Evolutionary conservation across 1,140 invertebrate genomes (phyloP).

Genomic region (Tenebrio molitor): DNA sequence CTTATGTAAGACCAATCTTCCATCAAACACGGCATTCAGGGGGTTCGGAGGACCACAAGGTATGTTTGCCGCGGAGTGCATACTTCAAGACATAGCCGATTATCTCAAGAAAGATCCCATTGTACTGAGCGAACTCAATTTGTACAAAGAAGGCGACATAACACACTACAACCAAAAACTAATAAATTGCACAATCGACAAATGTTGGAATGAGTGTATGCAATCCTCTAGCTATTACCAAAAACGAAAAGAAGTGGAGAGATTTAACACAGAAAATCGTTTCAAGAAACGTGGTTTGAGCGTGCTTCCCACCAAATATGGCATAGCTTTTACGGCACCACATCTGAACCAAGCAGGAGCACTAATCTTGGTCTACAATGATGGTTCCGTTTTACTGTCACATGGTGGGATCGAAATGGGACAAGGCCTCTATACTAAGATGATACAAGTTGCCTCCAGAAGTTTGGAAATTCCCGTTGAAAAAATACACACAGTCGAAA

Average conservation of each 20-base stretch:
- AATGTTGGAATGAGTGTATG: conserved; percentile 89
- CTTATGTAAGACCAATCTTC: conserved; percentile 87
- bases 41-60: conserved; percentile 93
- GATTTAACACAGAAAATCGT: conserved; percentile 85
- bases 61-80: conserved; percentile 87
- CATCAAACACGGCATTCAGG: conserved; percentile 92
- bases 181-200: conserved; percentile 80
- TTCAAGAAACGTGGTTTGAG: conserved; percentile 92
- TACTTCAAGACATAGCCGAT: conserved; percentile 82
- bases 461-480: conserved; percentile 80
- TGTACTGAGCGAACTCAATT: conserved; percentile 75
- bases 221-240: conserved; percentile 76
- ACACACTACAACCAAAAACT: conserved; percentile 87
- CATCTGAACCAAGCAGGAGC: conserved; percentile 93
- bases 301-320: conserved; percentile 92
- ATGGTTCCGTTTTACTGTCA: conserved; percentile 92
- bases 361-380: conserved; percentile 89
- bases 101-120: conserved; percentile 75
- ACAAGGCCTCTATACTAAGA: conserved; percentile 95
- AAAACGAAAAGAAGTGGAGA: conserved; percentile 73
- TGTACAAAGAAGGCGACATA: conserved; percentile 84
- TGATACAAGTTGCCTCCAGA: conserved; percentile 89
- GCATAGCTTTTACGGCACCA: conserved; percentile 85
- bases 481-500: conserved; percentile 91
- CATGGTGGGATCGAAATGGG: conserved; percentile 97